Evolutionary conservation across 2,888 invertebrate species (phyloP).

Genomic region (Octonoba sinensis): DNA sequence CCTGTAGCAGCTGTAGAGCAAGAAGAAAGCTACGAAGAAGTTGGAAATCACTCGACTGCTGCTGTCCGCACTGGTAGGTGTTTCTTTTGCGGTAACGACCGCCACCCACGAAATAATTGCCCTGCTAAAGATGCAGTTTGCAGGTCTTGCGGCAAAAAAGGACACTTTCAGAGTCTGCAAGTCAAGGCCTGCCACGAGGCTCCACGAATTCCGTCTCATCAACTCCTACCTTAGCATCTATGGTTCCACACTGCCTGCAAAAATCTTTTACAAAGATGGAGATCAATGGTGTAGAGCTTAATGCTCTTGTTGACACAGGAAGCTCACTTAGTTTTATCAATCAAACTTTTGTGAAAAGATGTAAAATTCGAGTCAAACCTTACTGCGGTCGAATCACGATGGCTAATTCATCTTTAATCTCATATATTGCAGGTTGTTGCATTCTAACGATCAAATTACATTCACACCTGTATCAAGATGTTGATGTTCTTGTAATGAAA

Average conservation of each 20-base stretch:
- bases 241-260: not conserved
- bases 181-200: not conserved
- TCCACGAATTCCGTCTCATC: not conserved
- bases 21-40: not conserved
- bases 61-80: not conserved
- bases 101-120: not conserved
- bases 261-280: not conserved
- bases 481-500: slow-evolving; percentile 1
- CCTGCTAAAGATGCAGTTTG: not conserved
- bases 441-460: not conserved
- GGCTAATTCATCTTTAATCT: not conserved
- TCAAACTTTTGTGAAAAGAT: not conserved
- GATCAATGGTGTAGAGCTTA: not conserved
- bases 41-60: not conserved
- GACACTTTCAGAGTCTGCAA: no score
- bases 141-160: not conserved
- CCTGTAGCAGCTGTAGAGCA: not conserved
- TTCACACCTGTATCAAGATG: not conserved
- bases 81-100: not conserved
- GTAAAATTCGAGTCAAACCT: not conserved
- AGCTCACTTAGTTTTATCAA: not conserved
- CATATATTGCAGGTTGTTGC: not conserved
- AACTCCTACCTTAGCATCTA: not conserved
- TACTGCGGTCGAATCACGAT: not conserved
- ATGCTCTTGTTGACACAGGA: not conserved